Base-by-base conservation (phyloP, 2,113 vertebrate species). In the Zapornia atra region DNA sequence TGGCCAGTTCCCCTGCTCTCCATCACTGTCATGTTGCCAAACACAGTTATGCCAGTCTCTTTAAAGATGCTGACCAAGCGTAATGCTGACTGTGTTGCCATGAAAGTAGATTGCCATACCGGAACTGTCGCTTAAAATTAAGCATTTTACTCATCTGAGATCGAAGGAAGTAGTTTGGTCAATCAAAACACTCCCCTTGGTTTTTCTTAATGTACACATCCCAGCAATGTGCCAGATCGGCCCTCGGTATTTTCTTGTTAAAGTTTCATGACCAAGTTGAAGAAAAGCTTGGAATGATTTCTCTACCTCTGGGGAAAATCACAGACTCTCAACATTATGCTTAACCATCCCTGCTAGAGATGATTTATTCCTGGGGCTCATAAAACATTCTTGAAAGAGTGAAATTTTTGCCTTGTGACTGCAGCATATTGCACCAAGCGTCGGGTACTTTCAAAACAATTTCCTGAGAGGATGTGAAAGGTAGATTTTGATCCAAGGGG, bases 381-480 rank as follows among this genome's bases (percentile, higher is more conserved):
- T 94, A 97, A 97, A 97, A 94, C 70, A 60, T 90, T 92, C 87
- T 86, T 92, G 92, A 96, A 94, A 94, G 86, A 94, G 76, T 75
- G 90, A 90, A 94, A 88, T 82, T 81, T 95, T 96, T 94, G 80
- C 89, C 82, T 92, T 92, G 70, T 61, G 59, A 80, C 92, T 95
- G 71, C 80, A 96, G 83, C 92, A 92, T 94, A 94, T 94, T 95
- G 86, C 88, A 96, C 59, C 54, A 88, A 94, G 76, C 26, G 40
- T 87, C 0, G 36, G 60, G 82, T 70, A 71, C 88, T 97, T 95
- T 93, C 84, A 92, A 92, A 97, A 84, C 86, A 85, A 90, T 96
- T 96, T 97, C 93, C 90, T 96, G 78, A 86, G 92, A 95, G 89
- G 77, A 83, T 70, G 86, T 94, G 69, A 90, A 90, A 95, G 82